Evolutionary conservation across 2,888 invertebrate species (phyloP).

Genomic region (Anodontia alba): DNA sequence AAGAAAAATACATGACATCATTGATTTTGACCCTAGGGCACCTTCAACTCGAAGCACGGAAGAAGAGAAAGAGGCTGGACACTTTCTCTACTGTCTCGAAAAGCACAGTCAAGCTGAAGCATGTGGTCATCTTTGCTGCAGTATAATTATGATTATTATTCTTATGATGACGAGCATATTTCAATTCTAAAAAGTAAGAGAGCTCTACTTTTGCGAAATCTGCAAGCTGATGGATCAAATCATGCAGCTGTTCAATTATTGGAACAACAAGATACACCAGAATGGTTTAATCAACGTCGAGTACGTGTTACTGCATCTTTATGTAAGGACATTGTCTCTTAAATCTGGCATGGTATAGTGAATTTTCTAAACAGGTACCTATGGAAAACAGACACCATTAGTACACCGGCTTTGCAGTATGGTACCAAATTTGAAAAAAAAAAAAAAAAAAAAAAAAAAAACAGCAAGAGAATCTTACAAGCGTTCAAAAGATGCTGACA

Average conservation of each 20-base stretch:
- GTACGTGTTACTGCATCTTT: conserved; percentile 19
- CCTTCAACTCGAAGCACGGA: not conserved
- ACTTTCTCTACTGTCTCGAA: not conserved
- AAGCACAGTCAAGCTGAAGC: not conserved
- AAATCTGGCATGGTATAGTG: conserved; percentile 3
- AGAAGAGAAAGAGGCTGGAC: not conserved
- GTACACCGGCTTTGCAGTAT: not conserved
- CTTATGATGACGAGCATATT: not conserved
- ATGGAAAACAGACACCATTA: not conserved
- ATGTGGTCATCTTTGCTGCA: conserved; percentile 28
- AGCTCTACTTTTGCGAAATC: not conserved
- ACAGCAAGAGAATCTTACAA: not conserved
- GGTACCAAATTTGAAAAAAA: not conserved
- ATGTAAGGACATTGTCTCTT: not conserved
- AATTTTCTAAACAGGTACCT: conserved; percentile 3
- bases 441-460: too few relatives aligned
- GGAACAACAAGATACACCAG: not conserved
- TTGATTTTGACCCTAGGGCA: conserved; percentile 21
- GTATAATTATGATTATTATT: conserved; percentile 15
- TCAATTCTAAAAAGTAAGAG: not conserved
- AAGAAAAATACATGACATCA: not conserved
- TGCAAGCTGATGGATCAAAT: not conserved
- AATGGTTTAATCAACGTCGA: conserved; percentile 15
- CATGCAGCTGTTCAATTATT: not conserved
- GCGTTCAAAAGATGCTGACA: not conserved